phyloP scores from a whole-genome alignment of 2,113 vertebrate species.

The Eupsittula cactorum region DNA sequence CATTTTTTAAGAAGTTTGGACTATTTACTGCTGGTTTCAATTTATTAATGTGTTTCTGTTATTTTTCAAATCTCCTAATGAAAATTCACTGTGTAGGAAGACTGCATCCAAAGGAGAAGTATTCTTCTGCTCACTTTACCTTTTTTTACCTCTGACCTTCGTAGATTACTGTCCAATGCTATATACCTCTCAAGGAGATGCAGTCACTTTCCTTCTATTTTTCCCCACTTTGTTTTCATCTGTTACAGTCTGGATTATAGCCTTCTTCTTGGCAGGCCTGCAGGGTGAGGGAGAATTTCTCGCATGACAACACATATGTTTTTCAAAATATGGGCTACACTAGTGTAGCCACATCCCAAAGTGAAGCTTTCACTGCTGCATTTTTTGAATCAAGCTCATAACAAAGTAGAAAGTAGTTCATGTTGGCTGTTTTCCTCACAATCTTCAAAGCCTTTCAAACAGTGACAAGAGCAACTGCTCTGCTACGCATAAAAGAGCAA shows the following conservation, averaged over 20 bases:
- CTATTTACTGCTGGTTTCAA: neutral
- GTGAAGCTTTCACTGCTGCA: neutral
- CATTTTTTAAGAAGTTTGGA: neutral
- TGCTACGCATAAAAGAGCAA: constrained; percentile 19
- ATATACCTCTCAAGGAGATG: neutral
- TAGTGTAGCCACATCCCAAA: neutral
- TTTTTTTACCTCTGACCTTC: neutral
- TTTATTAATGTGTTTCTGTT: neutral
- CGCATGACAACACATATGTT: neutral
- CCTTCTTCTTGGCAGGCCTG: neutral
- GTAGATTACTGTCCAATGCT: neutral
- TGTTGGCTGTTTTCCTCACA: neutral
- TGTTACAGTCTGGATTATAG: neutral
- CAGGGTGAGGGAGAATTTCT: neutral
- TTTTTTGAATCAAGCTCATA: neutral
- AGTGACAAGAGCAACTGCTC: constrained; percentile 28
- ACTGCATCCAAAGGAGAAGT: neutral
- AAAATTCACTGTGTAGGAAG: neutral
- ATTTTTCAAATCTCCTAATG: neutral
- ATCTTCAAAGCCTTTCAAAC: constrained; percentile 44
- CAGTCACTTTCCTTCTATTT: neutral
- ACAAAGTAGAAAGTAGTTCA: constrained; percentile 37
- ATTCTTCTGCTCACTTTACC: neutral
- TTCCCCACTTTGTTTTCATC: neutral
- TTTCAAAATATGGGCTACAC: constrained; percentile 22